These are phyloP conservation scores for Synaphobranchus kaupii DNA, from an alignment of 2,797 vertebrate genomes.

Conservation along the genomic window DNA sequence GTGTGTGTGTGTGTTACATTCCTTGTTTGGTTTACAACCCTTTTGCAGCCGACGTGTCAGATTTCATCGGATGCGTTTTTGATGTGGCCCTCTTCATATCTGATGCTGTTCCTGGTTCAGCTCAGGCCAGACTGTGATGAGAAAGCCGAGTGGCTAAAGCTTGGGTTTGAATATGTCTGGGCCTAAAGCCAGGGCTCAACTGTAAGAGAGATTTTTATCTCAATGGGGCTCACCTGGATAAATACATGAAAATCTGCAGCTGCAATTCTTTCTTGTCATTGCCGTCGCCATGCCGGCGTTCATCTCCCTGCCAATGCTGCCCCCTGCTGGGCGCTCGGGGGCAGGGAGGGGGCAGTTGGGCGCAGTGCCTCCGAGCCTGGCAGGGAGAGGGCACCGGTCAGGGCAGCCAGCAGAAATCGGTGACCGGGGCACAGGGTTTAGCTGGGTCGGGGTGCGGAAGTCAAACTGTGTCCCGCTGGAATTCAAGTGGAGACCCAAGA, in stretches of 20 bases:
- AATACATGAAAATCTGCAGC: neutral
- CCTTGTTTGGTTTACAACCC: neutral
- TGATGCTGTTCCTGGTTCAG: neutral
- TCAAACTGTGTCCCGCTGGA: neutral
- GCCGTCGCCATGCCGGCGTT: neutral
- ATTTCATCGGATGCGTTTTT: neutral
- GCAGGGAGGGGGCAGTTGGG: neutral
- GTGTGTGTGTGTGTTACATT: neutral
- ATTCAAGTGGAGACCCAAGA: neutral
- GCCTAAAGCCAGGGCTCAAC: neutral
- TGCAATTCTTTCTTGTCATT: no score
- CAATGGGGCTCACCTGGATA: neutral
- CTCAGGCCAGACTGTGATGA: neutral
- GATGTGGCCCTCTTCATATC: neutral
- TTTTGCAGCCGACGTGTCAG: neutral
- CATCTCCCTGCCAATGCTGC: neutral
- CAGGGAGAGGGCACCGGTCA: neutral
- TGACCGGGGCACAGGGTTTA: neutral
- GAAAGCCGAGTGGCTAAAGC: neutral
- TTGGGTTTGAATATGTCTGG: neutral
- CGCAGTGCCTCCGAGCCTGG: neutral
- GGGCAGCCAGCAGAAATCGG: neutral
- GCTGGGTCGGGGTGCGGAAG: neutral
- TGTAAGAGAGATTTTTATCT: neutral
- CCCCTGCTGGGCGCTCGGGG: neutral